Percentiles rank a stretch among this genome's conserved stretches.
Conservation (phyloP, 2,113 vertebrate species). For the human region GRCh38 chr7:118005001-118005500, state of each 20-base stretch:
- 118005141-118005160: neutral
- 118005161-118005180: neutral
- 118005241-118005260: neutral
- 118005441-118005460: neutral
- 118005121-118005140: neutral
- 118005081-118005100: neutral
- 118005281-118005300: neutral
- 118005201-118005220: neutral
- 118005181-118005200: slow-evolving; percentile 57
- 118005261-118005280: neutral
- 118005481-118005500: neutral
- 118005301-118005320: neutral
- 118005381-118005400: neutral
- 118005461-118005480: neutral
- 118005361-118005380: neutral
- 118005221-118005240: neutral
- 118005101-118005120: neutral
- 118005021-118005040: neutral
- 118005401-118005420: neutral
- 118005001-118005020: slow-evolving; percentile 6
- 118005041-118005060: slow-evolving; percentile 49
- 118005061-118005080: slow-evolving; percentile 44
- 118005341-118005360: neutral
- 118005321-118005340: neutral
- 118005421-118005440: neutral